A percentile compares a stretch with the other conserved stretches of the same genome.
Conservation (phyloP, 2,888 invertebrate genomes). For the Drosophila emarginata region DNA sequence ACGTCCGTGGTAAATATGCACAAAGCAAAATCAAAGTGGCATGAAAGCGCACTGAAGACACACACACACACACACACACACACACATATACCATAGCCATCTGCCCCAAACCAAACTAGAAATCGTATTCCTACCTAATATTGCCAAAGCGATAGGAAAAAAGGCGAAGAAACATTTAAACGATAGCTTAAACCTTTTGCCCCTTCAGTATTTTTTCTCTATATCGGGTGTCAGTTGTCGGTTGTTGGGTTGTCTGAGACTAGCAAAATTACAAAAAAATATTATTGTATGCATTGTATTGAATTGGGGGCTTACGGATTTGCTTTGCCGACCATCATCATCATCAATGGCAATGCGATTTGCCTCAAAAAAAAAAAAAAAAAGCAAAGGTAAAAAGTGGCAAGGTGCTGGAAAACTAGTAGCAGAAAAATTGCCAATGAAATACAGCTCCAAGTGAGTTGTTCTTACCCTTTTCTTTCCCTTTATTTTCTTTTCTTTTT, state of each 20-base stretch:
- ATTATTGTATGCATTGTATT: constrained; percentile 61
- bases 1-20: constrained; percentile 71
- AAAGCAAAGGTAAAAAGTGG: background rate
- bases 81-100: background rate
- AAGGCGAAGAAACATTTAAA: constrained; percentile 38
- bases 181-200: constrained; percentile 62
- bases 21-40: constrained; percentile 76
- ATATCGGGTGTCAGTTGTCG: constrained; percentile 44
- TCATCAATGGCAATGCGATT: constrained; percentile 1
- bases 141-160: constrained; percentile 15
- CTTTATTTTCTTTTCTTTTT: background rate
- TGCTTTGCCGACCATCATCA: constrained; percentile 12
- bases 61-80: background rate
- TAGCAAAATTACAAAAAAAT: constrained; percentile 69
- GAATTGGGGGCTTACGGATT: constrained; percentile 30
- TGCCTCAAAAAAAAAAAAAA: background rate
- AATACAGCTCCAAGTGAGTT: background rate
- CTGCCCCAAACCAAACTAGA: background rate
- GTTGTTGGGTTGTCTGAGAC: constrained; percentile 10
- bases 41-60: constrained; percentile 72
- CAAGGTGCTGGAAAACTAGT: background rate
- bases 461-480: background rate
- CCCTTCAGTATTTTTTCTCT: constrained; percentile 5
- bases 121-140: constrained; percentile 25
- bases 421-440: background rate